Evolutionary conservation across 1,140 invertebrate genomes (phyloP), one percentile per base, ranked within the genome.

Genomic region (Telenomus remus): DNA sequence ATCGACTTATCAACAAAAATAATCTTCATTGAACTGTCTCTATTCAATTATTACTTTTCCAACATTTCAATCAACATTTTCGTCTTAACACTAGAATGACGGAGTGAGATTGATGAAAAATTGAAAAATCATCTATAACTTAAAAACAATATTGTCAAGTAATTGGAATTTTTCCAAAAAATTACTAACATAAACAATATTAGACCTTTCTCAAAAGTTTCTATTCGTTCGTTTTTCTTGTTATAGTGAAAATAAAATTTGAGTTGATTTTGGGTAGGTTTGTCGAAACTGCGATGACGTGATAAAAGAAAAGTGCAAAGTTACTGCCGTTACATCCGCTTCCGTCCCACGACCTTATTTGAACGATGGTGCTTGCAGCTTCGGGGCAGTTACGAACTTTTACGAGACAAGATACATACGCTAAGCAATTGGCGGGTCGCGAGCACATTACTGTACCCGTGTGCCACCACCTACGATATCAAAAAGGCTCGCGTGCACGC

Each of bases 321-420:
- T 84, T 82, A 84, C 78, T 77, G 81, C 81, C 69, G 76, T 80
- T 81, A 80, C 82, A 84, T 84, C 82, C 82, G 82, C 60, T 84
- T 82, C 82, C 82, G 82, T 84, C 82, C 81, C 82, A 84, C 82
- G 82, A 80, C 79, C 78, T 81, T 84, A 82, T 82, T 82, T 81
- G 75, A 72, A 61, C 47, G 65, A 51, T 61, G 50, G 60, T 75
- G 74, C 72, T 69, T 60, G 65, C 66, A 72, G 74, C 79, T 81
- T 82, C 74, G 35, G 68, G 70, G 81, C 78, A 84, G 81, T 86
- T 85, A 83, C 81, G 79, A 78, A 27, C 75, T 86, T 87, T 87
- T 76, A 87, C 84, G 84, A 85, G 85, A 85, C 79, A 70, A 70
- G 27, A 39, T 56, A 39, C 48, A 16, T 43, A 27, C 50, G 43